Evolutionary conservation across 2,888 invertebrate genomes (phyloP).

Genomic region (Mythimna albipuncta): DNA sequence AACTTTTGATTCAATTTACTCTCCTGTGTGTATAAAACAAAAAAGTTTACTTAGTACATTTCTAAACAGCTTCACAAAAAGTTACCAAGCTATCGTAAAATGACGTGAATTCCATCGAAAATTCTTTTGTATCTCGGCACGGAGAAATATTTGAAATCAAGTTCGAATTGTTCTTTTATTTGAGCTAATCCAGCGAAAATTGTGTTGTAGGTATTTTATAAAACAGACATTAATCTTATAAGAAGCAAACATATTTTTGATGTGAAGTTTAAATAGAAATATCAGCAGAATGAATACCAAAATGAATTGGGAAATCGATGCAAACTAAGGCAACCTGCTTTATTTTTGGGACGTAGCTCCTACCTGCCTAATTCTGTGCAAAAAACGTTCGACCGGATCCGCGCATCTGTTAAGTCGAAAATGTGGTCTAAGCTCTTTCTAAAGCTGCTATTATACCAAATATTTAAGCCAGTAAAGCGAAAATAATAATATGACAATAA

Average conservation of each 20-base stretch:
- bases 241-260: not conserved
- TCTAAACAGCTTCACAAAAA: conserved; percentile 10
- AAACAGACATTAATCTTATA: not conserved
- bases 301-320: no score
- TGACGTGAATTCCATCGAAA: conserved; percentile 16
- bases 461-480: conserved; percentile 42
- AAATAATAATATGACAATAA: conserved; percentile 39
- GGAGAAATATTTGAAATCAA: not conserved
- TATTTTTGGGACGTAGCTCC: conserved; percentile 10
- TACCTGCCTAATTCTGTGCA: conserved; percentile 47
- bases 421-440: conserved; percentile 26
- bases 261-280: not conserved
- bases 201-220: not conserved
- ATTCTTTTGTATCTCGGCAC: conserved; percentile 18
- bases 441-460: conserved; percentile 36
- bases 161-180: conserved; percentile 4
- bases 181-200: not conserved
- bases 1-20: not conserved
- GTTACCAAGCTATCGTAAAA: not conserved
- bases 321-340: conserved; percentile 3
- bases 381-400: conserved; percentile 36
- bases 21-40: conserved; percentile 1
- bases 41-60: not conserved
- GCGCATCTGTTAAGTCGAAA: conserved; percentile 27
- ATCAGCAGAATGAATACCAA: not conserved